Percentiles rank a stretch among this genome's conserved stretches.
These are phyloP conservation scores for Rhynchomys soricoides DNA, from an alignment of 2,113 vertebrate genomes.

Conservation along the genomic window DNA sequence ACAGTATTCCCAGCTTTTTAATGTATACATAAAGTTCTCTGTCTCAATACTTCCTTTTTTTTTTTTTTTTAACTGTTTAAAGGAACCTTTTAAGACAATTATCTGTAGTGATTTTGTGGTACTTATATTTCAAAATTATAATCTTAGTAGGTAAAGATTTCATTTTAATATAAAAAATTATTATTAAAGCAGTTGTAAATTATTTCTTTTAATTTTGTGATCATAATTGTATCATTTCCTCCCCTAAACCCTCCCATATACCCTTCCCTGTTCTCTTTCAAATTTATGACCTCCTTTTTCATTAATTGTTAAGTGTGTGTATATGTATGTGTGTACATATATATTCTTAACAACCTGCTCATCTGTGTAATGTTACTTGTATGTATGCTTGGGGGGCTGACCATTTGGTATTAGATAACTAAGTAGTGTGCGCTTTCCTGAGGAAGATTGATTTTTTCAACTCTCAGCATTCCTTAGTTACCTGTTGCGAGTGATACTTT, in stretches of 20 bases:
- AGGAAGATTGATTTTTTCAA: neutral
- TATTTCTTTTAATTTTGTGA: neutral
- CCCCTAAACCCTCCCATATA: neutral
- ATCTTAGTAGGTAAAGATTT: neutral
- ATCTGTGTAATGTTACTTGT: neutral
- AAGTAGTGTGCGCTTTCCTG: neutral
- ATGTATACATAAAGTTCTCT: neutral
- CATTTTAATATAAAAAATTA: slow-evolving; percentile 16
- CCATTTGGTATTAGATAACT: neutral
- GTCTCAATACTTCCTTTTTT: neutral
- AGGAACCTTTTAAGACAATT: neutral
- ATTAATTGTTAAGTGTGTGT: neutral
- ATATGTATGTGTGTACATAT: neutral
- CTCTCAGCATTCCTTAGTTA: neutral
- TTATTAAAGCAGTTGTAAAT: slow-evolving; percentile 21
- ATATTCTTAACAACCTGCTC: neutral
- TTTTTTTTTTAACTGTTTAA: neutral
- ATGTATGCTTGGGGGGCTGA: neutral
- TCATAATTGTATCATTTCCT: neutral
- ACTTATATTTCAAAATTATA: neutral
- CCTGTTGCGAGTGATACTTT: neutral
- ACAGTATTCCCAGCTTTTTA: neutral
- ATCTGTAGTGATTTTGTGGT: neutral
- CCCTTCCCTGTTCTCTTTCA: neutral
- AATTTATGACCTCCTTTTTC: neutral